A percentile compares a stretch with the other conserved stretches of the same genome.
Conservation (phyloP, 2,888 invertebrate species). For the Leucophora obtusa region DNA sequence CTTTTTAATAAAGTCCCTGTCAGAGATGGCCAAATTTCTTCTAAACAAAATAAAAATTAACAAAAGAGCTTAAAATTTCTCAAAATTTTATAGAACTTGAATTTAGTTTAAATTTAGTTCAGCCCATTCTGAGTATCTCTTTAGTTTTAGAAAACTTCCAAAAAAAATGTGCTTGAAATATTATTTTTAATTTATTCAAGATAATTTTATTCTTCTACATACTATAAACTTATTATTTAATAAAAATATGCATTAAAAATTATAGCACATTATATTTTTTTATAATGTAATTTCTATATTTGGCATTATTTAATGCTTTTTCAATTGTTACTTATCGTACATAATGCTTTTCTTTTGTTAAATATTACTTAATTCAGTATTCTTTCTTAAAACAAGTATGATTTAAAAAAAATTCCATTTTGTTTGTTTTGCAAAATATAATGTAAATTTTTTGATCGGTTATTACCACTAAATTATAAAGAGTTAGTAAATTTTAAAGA, state of each 20-base stretch:
- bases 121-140: too few species aligned
- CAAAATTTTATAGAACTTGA: too few species aligned
- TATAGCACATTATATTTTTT: conserved; percentile 41
- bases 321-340: conserved; percentile 2
- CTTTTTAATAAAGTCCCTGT: too few species aligned
- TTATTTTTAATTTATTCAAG: conserved; percentile 15
- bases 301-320: conserved; percentile 33
- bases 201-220: conserved; percentile 10
- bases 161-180: too few species aligned
- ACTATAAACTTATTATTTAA: conserved; percentile 29
- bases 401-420: not conserved
- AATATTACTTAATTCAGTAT: conserved; percentile 26
- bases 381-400: not conserved
- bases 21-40: too few species aligned
- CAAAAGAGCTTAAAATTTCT: too few species aligned
- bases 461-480: not conserved
- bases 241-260: conserved; percentile 40
- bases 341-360: conserved; percentile 15
- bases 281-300: conserved; percentile 20
- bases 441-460: conserved; percentile 5
- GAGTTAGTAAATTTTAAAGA: not conserved
- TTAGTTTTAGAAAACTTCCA: too few species aligned
- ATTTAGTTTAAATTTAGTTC: too few species aligned
- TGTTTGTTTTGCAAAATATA: not conserved
- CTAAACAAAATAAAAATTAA: too few species aligned